phyloP scores from a whole-genome alignment of 2,113 vertebrate genomes.

The Isichthys henryi region DNA sequence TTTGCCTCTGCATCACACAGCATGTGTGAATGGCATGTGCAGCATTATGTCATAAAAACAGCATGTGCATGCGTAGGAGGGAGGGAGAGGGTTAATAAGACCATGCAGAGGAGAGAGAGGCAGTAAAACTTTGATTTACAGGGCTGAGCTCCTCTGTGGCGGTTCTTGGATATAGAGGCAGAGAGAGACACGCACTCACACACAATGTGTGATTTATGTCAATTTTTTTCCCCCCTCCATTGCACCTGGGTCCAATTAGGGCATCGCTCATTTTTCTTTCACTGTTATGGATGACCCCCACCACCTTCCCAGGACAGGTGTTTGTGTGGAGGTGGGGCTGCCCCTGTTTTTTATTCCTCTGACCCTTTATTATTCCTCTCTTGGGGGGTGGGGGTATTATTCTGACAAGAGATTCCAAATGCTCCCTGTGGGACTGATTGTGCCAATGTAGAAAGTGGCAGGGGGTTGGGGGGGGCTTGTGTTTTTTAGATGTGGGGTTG shows the following conservation, averaged over 20 bases:
- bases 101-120: slow-evolving; percentile 35
- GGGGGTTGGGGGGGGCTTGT: not conserved
- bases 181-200: not conserved
- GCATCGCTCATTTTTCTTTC: not conserved
- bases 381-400: not conserved
- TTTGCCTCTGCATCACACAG: not conserved
- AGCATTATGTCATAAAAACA: not conserved
- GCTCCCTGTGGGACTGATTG: not conserved
- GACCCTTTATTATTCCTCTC: not conserved
- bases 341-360: not conserved
- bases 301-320: slow-evolving; percentile 33
- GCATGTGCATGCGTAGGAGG: slow-evolving; percentile 28
- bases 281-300: not conserved
- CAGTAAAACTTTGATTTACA: slow-evolving; percentile 59
- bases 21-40: not conserved
- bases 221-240: not conserved
- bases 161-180: not conserved
- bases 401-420: not conserved
- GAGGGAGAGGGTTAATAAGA: slow-evolving; percentile 27
- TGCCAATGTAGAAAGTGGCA: not conserved
- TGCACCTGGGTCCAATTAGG: slow-evolving; percentile 45
- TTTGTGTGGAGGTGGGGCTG: not conserved
- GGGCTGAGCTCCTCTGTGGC: slow-evolving; percentile 43
- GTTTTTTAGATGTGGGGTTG: not conserved
- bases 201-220: not conserved